phyloP scores from a whole-genome alignment of 2,888 invertebrate species.

The Torymus tubicola region DNA sequence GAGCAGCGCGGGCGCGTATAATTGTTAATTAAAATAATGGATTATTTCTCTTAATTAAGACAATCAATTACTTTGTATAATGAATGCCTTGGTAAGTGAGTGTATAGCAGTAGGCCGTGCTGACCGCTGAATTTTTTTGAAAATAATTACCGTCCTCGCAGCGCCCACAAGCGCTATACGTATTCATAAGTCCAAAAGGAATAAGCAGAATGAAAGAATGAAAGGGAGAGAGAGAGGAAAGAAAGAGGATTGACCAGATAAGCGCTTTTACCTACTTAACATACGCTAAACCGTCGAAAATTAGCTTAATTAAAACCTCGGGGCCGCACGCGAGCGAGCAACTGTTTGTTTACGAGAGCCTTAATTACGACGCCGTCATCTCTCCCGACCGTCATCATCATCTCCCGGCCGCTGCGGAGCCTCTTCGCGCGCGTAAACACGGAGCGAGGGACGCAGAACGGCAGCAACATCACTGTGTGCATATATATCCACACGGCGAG shows the following conservation, averaged over 20 bases:
- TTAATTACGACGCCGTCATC: slow-evolving; percentile 37
- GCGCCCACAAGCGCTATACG: background rate
- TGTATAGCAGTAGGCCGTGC: background rate
- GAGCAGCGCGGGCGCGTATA: background rate
- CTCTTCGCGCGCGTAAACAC: background rate
- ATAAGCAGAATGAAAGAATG: background rate
- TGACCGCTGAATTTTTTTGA: slow-evolving; percentile 17
- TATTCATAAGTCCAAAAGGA: slow-evolving; percentile 33
- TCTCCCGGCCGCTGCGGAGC: background rate
- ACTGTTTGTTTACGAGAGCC: slow-evolving; percentile 45
- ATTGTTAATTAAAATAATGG: slow-evolving; percentile 30
- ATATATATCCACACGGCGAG: slow-evolving; percentile 8
- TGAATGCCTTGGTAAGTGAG: slow-evolving; percentile 6
- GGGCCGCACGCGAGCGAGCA: background rate
- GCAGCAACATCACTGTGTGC: background rate
- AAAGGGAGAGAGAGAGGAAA: slow-evolving; percentile 1
- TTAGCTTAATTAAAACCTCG: slow-evolving; percentile 54
- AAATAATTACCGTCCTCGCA: slow-evolving; percentile 24
- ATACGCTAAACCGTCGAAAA: slow-evolving; percentile 47
- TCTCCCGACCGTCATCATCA: background rate
- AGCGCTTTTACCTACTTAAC: slow-evolving; percentile 20
- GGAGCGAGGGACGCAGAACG: background rate
- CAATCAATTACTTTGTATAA: slow-evolving; percentile 34
- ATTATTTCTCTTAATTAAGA: slow-evolving; percentile 35
- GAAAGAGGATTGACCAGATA: slow-evolving; percentile 6